Evolutionary conservation across 2,113 vertebrate genomes (phyloP).

Genomic region (Archocentrus centrarchus): DNA sequence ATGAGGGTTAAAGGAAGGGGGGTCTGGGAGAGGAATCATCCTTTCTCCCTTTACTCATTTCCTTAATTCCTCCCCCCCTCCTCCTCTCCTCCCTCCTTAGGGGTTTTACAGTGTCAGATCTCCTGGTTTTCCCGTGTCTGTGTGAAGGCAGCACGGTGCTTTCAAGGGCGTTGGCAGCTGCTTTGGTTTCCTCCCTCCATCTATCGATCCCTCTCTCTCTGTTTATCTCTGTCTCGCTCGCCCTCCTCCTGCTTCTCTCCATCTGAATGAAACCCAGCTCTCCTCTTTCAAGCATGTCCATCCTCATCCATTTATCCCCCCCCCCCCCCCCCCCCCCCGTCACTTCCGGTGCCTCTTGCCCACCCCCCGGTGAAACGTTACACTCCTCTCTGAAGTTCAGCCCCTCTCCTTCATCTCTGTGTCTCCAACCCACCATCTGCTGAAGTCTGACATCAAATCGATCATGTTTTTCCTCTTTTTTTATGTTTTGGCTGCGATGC

Average conservation of each 20-base stretch:
- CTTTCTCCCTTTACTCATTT: not conserved
- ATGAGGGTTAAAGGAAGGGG: not conserved
- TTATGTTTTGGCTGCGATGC: slow-evolving; percentile 23
- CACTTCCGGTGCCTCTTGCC: not conserved
- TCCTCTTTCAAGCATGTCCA: slow-evolving; percentile 36
- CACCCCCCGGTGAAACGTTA: not conserved
- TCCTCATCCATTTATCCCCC: slow-evolving; percentile 32
- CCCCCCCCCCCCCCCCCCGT: not conserved
- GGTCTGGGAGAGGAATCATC: not conserved
- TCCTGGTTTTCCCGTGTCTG: not conserved
- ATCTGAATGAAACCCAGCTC: slow-evolving; percentile 43
- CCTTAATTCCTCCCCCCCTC: not conserved
- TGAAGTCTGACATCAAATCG: slow-evolving; percentile 39
- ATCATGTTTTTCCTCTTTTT: slow-evolving; percentile 12
- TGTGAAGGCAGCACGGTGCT: slow-evolving; percentile 42
- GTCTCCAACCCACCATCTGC: slow-evolving; percentile 42
- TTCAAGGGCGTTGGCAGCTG: slow-evolving; percentile 55
- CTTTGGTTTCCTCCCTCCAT: slow-evolving; percentile 24
- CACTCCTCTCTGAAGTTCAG: slow-evolving; percentile 11
- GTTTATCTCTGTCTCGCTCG: not conserved
- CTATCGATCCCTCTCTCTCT: slow-evolving; percentile 17
- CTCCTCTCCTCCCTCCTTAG: not conserved
- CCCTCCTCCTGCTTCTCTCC: slow-evolving; percentile 5
- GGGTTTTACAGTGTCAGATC: slow-evolving; percentile 28
- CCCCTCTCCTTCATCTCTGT: not conserved